Conservation (phyloP, 2,113 vertebrate species). For the Calyptommatus sinebrachiatus region DNA sequence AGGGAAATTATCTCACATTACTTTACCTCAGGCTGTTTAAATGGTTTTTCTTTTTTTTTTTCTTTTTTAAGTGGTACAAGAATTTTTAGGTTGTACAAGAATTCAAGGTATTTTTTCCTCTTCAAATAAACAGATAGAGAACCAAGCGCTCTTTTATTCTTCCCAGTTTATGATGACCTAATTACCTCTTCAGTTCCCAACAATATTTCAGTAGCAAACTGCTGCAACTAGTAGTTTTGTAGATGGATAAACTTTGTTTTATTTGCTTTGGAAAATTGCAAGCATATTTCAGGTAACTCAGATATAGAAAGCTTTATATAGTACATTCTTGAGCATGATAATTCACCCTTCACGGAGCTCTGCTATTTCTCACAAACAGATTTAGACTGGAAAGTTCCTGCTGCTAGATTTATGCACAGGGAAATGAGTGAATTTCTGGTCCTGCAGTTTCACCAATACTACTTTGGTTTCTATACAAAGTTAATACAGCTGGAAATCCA, state of each 20-base stretch:
- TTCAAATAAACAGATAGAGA: not conserved
- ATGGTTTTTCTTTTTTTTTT: not conserved
- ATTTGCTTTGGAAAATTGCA: conserved; percentile 17
- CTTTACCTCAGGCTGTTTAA: not conserved
- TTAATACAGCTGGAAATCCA: not conserved
- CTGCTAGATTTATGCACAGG: not conserved
- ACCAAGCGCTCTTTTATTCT: not conserved
- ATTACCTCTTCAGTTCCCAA: conserved; percentile 8
- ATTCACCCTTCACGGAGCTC: not conserved
- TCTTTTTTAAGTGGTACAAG: not conserved
- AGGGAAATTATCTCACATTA: not conserved
- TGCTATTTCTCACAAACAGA: not conserved
- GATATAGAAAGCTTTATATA: not conserved
- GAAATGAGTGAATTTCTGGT: not conserved
- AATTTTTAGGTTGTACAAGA: not conserved
- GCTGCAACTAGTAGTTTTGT: not conserved
- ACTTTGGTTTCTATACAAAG: not conserved
- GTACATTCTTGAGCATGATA: not conserved
- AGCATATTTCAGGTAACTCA: not conserved
- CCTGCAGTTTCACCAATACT: not conserved
- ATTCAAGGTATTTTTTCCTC: not conserved
- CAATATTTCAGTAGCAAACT: not conserved
- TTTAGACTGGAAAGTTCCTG: conserved; percentile 1
- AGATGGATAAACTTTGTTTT: conserved; percentile 1
- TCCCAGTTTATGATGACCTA: not conserved